These are phyloP conservation scores for Drosophila eohydei DNA, from an alignment of 2,888 invertebrate genomes.

Conservation along the genomic window DNA sequence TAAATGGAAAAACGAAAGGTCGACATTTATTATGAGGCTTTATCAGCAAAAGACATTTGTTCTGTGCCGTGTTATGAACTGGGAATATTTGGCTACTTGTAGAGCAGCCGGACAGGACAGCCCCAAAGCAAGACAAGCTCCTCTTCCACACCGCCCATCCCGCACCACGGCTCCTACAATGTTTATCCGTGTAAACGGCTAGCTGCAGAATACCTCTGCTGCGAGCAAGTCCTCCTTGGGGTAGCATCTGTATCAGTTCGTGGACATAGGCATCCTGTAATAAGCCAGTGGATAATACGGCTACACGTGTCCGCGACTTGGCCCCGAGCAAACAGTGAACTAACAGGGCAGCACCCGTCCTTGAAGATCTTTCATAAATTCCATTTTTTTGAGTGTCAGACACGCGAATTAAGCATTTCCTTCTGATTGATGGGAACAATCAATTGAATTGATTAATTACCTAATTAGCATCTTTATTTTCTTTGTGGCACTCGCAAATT, in stretches of 20 bases:
- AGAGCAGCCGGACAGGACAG: conserved; percentile 45
- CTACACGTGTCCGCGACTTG: conserved; percentile 38
- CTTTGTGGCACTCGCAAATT: not conserved
- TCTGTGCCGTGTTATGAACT: conserved; percentile 76
- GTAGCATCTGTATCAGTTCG: conserved; percentile 78
- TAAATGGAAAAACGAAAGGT: conserved; percentile 85
- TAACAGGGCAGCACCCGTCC: not conserved
- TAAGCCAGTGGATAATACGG: conserved; percentile 62
- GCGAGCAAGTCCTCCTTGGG: conserved; percentile 68
- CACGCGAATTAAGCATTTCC: not conserved
- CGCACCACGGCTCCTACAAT: conserved; percentile 6
- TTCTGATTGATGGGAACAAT: not conserved
- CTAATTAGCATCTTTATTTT: conserved; percentile 10
- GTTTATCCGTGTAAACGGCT: conserved; percentile 50
- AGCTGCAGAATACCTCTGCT: conserved; percentile 60
- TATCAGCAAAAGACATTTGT: conserved; percentile 85
- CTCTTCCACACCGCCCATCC: not conserved
- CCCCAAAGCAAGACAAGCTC: conserved; percentile 13
- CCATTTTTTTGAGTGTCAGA: not conserved
- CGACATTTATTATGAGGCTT: conserved; percentile 85
- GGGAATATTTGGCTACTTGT: conserved; percentile 73
- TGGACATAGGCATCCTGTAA: conserved; percentile 70
- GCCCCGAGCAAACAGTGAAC: not conserved
- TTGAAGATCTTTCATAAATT: not conserved
- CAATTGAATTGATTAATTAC: conserved; percentile 13